Percentiles rank a stretch among this genome's conserved stretches.
These are phyloP conservation scores for Tetramorium simillimum DNA, from an alignment of 1,140 invertebrate genomes.

Conservation along the genomic window DNA sequence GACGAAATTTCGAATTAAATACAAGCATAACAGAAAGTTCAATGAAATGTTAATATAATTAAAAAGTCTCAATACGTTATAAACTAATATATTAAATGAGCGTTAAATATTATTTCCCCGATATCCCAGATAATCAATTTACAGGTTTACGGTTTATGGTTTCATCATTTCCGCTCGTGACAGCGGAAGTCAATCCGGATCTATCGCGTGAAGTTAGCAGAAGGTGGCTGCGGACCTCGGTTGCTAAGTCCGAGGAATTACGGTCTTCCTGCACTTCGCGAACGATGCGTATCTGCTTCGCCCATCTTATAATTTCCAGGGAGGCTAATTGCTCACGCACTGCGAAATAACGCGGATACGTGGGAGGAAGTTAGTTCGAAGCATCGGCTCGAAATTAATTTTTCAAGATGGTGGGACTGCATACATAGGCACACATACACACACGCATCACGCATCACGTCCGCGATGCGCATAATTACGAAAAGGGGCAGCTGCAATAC, in stretches of 20 bases:
- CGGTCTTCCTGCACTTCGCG: constrained; percentile 72
- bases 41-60: background rate
- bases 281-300: constrained; percentile 73
- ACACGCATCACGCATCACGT: constrained; percentile 15
- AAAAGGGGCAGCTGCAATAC: constrained; percentile 16
- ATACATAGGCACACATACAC: background rate
- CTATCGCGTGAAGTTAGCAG: constrained; percentile 68
- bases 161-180: constrained; percentile 57
- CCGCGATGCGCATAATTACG: constrained; percentile 45
- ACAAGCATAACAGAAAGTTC: background rate
- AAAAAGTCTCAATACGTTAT: background rate
- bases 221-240: constrained; percentile 69
- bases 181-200: constrained; percentile 65
- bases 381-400: constrained; percentile 54
- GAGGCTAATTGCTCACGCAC: constrained; percentile 72
- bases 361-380: constrained; percentile 53
- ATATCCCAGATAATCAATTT: constrained; percentile 3
- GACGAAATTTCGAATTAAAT: constrained; percentile 1
- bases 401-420: constrained; percentile 28
- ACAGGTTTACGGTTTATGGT: constrained; percentile 28
- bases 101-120: background rate
- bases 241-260: constrained; percentile 72
- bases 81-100: constrained; percentile 6
- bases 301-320: constrained; percentile 66
- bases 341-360: constrained; percentile 31